Evolutionary conservation across 2,113 vertebrate genomes (phyloP).

Genomic region (Mastomys natalensis): DNA sequence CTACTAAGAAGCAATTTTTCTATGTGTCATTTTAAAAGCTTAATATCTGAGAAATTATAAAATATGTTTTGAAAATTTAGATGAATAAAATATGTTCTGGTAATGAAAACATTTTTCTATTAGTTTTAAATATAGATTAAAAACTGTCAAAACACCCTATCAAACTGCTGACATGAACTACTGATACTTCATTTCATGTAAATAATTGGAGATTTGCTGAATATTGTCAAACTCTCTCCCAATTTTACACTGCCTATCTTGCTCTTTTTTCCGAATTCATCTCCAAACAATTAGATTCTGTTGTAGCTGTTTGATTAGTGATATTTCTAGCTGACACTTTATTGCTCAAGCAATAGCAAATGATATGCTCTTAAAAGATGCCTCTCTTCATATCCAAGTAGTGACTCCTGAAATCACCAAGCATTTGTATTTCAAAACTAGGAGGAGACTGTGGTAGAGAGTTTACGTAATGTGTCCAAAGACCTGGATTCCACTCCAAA

Average conservation of each 20-base stretch:
- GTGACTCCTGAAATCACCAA: background rate
- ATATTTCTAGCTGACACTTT: background rate
- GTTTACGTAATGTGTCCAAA: background rate
- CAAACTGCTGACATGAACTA: background rate
- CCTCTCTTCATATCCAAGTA: background rate
- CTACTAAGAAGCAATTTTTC: background rate
- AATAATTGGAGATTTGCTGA: background rate
- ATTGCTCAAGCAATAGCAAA: background rate
- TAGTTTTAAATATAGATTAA: background rate
- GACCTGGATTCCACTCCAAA: background rate
- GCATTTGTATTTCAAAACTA: background rate
- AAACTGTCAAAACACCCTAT: background rate
- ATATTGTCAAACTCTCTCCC: background rate
- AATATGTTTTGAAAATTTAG: background rate
- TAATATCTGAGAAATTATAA: background rate
- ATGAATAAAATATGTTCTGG: background rate
- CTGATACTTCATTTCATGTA: background rate
- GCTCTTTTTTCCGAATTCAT: background rate
- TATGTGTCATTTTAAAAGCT: background rate
- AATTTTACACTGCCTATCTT: fast-evolving
- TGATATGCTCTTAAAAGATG: background rate
- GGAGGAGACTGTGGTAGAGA: fast-evolving
- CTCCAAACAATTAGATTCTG: background rate
- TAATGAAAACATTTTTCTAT: background rate
- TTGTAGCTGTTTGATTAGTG: background rate